phyloP scores from a whole-genome alignment of 2,797 vertebrate species.

The Cryptoprocta ferox region DNA sequence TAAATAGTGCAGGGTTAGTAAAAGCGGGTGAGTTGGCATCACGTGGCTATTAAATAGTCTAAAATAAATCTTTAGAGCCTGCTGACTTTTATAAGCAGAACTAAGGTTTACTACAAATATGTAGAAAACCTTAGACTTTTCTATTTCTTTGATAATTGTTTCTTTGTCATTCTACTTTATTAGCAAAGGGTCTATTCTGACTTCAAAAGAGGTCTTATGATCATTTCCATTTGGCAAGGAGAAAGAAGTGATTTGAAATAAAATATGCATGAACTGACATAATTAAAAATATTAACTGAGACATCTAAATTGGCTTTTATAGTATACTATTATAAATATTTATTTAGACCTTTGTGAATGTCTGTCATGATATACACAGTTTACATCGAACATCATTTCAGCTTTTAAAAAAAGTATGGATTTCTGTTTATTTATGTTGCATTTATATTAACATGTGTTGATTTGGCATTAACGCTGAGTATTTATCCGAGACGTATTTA shows the following conservation, averaged over 20 bases:
- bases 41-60: slow-evolving; percentile 15
- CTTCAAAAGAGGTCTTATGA: slow-evolving; percentile 69
- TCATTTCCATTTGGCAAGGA: slow-evolving; percentile 70
- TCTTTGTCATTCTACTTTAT: slow-evolving; percentile 25
- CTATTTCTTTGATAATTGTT: slow-evolving; percentile 41
- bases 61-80: slow-evolving; percentile 40
- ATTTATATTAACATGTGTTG: background rate
- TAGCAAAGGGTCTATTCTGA: slow-evolving; percentile 64
- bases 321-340: slow-evolving; percentile 73
- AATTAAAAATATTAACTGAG: slow-evolving; percentile 81
- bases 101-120: background rate
- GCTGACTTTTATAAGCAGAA: slow-evolving; percentile 33
- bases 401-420: background rate
- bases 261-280: slow-evolving; percentile 78
- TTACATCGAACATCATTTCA: background rate
- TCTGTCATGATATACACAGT: background rate
- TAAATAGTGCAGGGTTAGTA: background rate
- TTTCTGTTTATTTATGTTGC: slow-evolving; percentile 8
- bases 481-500: background rate
- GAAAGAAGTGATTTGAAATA: slow-evolving; percentile 78
- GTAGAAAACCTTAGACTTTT: slow-evolving; percentile 44
- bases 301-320: slow-evolving; percentile 75
- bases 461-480: background rate
- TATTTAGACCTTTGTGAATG: slow-evolving; percentile 68
- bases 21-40: background rate